These are phyloP conservation scores for Tachyglossus aculeatus DNA, from an alignment of 2,797 vertebrate species.

Conservation along the genomic window DNA sequence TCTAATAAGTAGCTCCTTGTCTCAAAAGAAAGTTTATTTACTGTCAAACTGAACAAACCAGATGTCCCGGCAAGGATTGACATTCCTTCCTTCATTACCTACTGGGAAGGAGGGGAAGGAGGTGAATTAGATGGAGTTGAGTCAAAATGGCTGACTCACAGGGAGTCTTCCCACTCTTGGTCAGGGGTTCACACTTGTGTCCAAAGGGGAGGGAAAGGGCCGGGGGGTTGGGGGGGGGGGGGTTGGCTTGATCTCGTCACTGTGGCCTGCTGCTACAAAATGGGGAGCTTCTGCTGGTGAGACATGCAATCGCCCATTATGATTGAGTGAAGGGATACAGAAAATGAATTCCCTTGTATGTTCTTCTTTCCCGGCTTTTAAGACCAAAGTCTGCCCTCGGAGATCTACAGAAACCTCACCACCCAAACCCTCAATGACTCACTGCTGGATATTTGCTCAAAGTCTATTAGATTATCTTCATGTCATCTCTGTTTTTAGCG, in stretches of 20 bases:
- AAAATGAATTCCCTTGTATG: background rate
- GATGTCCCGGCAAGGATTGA: background rate
- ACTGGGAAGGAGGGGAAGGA: background rate
- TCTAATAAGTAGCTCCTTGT: too few species aligned
- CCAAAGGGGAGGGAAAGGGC: background rate
- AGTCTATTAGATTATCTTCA: slow-evolving; percentile 56
- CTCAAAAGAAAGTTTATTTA: too few species aligned
- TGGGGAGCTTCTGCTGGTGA: too few species aligned
- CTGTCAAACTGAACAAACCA: background rate
- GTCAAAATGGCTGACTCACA: background rate
- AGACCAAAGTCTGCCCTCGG: slow-evolving; percentile 53
- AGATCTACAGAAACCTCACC: slow-evolving; percentile 28
- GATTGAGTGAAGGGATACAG: background rate
- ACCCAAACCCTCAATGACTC: slow-evolving; percentile 54
- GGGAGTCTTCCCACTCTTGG: background rate
- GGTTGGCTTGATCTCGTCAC: background rate
- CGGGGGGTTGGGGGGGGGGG: background rate
- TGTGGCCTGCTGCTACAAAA: too few species aligned
- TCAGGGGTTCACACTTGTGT: background rate
- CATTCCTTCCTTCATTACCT: background rate
- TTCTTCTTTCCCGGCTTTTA: slow-evolving; percentile 4
- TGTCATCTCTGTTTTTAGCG: slow-evolving; percentile 60
- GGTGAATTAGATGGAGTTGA: background rate
- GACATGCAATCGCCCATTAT: too few species aligned
- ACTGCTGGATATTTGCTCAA: slow-evolving; percentile 42